phyloP scores from a whole-genome alignment of 2,113 vertebrate species.

The Rafetus swinhoei region DNA sequence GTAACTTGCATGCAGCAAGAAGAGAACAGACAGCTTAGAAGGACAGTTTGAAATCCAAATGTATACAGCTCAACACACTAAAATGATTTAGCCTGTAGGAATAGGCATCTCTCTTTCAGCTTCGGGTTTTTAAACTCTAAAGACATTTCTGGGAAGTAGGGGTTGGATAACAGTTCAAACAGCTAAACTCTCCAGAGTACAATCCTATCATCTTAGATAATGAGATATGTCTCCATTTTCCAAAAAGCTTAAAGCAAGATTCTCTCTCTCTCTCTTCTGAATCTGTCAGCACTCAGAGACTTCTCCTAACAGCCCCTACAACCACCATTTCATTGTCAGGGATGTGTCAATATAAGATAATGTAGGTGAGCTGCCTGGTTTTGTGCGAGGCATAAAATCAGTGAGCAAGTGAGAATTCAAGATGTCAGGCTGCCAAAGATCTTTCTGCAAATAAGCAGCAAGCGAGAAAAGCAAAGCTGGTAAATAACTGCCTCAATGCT shows the following conservation, averaged over 20 bases:
- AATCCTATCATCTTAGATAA: constrained; percentile 70
- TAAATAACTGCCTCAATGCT: not conserved
- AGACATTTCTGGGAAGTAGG: not conserved
- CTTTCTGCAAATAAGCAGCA: constrained; percentile 11
- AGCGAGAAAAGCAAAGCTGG: not conserved
- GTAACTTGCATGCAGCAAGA: not conserved
- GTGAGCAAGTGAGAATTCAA: constrained; percentile 25
- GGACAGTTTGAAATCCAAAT: not conserved
- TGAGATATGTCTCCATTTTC: constrained; percentile 65
- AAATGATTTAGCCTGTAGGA: constrained; percentile 21
- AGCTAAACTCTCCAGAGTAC: constrained; percentile 45
- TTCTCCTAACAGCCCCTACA: constrained; percentile 60
- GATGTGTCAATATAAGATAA: constrained; percentile 62
- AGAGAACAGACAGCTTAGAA: constrained; percentile 13
- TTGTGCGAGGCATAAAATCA: constrained; percentile 55
- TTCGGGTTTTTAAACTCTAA: constrained; percentile 20
- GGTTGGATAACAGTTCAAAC: constrained; percentile 50
- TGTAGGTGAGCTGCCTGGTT: constrained; percentile 55
- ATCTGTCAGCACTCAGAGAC: constrained; percentile 44
- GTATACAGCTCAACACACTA: not conserved
- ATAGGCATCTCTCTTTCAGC: constrained; percentile 1
- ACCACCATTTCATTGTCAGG: constrained; percentile 62
- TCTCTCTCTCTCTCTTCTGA: constrained; percentile 47
- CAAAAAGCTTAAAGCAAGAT: constrained; percentile 61
- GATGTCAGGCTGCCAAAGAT: constrained; percentile 10